Base-by-base conservation (phyloP, 1,140 invertebrate genomes). In the Drosophila ananassae region DNA sequence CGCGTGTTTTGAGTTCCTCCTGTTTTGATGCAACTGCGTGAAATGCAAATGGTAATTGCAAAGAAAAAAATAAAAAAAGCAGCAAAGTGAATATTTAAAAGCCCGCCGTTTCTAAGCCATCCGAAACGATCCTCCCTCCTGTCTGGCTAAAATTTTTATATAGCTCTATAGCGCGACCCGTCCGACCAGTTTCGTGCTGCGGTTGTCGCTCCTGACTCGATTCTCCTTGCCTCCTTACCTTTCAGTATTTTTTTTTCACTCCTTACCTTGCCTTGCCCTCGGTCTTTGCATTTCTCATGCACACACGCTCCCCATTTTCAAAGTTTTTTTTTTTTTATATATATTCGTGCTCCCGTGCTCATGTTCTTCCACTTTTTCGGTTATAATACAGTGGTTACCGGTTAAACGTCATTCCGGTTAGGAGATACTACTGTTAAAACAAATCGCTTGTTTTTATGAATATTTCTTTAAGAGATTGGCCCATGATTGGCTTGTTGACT, bases 11-110 rank as follows among this genome's bases (percentile, higher is more conserved):
- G 17, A 17, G 62, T 44, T 46, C 37, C 30, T 41, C 34, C 39
- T 39, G 37, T 47, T 50, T 46, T 69, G 66, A 69, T 69, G 17
- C 17, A 58, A 58, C 67, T 62, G 58, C 73, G 68, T 77, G 77
- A 85, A 76, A 84, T 83, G 76, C 82, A 81, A 85, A 85, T 85
- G 79, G 79, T 85, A 69, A 69, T 69, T 67, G 69, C 62, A 71
- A 68, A 72, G 69, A 59, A 71, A 68, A 72, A 71, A 58, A 78
- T 63, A 53, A 63, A 68, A 67, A 56, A 56, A 68, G 57, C 60
- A 69, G 58, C 67, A 74, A 68, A 75, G 56, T 59, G 69, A 68
- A 87, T 81, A 67, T 41, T 66, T 74, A 66, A 62, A 58, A 48
- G 39, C 44, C 79, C 68, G 47, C 72, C 54, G 51, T 17, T 32